These are phyloP conservation scores for Danio aesculapii DNA, from an alignment of 2,797 vertebrate species.

Conservation along the genomic window DNA sequence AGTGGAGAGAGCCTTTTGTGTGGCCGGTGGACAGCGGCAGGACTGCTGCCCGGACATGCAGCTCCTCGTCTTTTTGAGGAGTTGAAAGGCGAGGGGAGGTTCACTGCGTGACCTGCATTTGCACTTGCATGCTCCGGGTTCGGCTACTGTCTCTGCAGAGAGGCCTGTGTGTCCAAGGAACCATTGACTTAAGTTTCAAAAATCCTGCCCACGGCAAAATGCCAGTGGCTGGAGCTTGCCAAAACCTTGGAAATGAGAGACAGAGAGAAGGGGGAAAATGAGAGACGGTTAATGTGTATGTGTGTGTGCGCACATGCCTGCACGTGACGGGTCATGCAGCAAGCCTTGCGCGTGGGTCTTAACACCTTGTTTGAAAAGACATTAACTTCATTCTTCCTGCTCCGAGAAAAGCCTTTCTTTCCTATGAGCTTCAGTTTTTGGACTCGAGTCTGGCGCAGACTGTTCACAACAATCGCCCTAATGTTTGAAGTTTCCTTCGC, in stretches of 20 bases:
- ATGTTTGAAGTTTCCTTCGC: constrained; percentile 56
- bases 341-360: constrained; percentile 68
- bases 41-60: constrained; percentile 75
- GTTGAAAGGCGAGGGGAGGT: constrained; percentile 80
- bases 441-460: constrained; percentile 54
- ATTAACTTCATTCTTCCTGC: constrained; percentile 56
- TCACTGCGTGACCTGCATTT: constrained; percentile 84
- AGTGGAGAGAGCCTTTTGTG: constrained; percentile 76
- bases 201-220: constrained; percentile 74
- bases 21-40: constrained; percentile 75
- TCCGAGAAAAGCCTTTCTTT: constrained; percentile 65
- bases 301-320: constrained; percentile 58
- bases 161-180: constrained; percentile 75
- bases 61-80: constrained; percentile 75
- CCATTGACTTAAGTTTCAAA: constrained; percentile 75
- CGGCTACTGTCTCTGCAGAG: constrained; percentile 79
- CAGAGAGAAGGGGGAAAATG: not conserved
- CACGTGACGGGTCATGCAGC: constrained; percentile 82
- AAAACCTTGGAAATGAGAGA: constrained; percentile 61
- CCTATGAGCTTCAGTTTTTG: constrained; percentile 48
- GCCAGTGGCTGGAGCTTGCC: constrained; percentile 75
- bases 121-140: constrained; percentile 80
- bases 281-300: constrained; percentile 12
- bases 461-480: constrained; percentile 57
- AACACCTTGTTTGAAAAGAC: constrained; percentile 70